These are phyloP conservation scores for Oscarella lobularis DNA, from an alignment of 37 sponge, comb jelly and placozoan species.

Conservation along the genomic window DNA sequence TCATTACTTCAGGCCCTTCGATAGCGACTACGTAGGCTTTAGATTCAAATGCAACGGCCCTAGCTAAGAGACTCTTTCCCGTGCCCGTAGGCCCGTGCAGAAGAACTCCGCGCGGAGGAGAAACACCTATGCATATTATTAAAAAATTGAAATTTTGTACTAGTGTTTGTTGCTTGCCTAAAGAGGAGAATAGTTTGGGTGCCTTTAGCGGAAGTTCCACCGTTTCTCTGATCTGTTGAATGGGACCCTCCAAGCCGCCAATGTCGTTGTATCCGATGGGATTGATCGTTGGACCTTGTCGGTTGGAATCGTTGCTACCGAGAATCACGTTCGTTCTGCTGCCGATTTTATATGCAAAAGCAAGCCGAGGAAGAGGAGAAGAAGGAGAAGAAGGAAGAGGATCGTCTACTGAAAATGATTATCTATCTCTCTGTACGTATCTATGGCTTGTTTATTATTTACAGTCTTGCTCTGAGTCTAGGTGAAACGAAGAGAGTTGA, in stretches of 20 bases:
- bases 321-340: not conserved
- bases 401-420: no score
- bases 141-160: no score
- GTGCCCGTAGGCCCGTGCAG: constrained; percentile 47
- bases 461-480: no score
- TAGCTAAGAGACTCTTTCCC: constrained; percentile 49
- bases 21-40: not conserved
- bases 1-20: constrained; percentile 8
- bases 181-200: not conserved
- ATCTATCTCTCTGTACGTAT: no score
- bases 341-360: not conserved
- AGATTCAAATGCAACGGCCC: constrained; percentile 10
- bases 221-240: constrained; percentile 27
- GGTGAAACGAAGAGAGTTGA: no score
- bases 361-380: not conserved
- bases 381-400: no score
- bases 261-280: not conserved
- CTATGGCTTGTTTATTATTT: no score
- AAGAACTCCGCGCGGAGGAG: constrained; percentile 32
- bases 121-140: no score
- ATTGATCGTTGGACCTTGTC: not conserved
- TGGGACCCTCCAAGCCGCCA: constrained; percentile 31
- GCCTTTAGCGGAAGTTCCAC: constrained; percentile 20
- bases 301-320: not conserved
- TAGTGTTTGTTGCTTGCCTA: not conserved